These are phyloP conservation scores for Diarsia mendica DNA, from an alignment of 2,888 invertebrate species.

Conservation along the genomic window DNA sequence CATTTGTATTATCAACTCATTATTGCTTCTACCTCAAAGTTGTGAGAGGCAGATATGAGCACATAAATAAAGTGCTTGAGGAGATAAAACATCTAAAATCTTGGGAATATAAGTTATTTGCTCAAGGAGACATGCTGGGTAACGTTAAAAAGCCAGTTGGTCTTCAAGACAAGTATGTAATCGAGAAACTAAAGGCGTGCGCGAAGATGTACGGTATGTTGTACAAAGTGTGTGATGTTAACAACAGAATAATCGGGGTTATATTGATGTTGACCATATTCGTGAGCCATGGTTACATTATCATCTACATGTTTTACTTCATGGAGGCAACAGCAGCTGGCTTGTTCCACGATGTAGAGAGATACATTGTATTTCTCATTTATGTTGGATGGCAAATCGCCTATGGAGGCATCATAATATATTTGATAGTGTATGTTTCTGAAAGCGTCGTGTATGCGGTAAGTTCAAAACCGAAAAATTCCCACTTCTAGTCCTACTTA, in stretches of 20 bases:
- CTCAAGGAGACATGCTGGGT: constrained; percentile 65
- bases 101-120: constrained; percentile 72
- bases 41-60: constrained; percentile 73
- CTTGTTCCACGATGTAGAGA: constrained; percentile 75
- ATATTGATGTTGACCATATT: constrained; percentile 73
- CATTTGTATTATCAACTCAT: constrained; percentile 71
- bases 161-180: constrained; percentile 73
- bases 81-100: constrained; percentile 71
- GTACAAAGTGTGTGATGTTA: constrained; percentile 67
- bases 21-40: constrained; percentile 73
- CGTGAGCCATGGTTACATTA: constrained; percentile 69
- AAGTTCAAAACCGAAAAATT: constrained; percentile 32
- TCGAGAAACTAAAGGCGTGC: constrained; percentile 77
- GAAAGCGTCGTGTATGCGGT: constrained; percentile 76
- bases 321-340: constrained; percentile 84
- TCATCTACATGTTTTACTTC: constrained; percentile 81
- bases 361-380: constrained; percentile 75
- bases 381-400: constrained; percentile 79
- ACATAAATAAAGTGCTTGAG: constrained; percentile 74
- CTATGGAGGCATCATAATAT: constrained; percentile 72
- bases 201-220: constrained; percentile 77
- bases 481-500: not conserved
- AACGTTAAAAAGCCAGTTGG: constrained; percentile 66
- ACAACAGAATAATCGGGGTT: constrained; percentile 74
- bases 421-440: constrained; percentile 72